Conservation (phyloP, 2,113 vertebrate genomes). For the Clarias magur region DNA sequence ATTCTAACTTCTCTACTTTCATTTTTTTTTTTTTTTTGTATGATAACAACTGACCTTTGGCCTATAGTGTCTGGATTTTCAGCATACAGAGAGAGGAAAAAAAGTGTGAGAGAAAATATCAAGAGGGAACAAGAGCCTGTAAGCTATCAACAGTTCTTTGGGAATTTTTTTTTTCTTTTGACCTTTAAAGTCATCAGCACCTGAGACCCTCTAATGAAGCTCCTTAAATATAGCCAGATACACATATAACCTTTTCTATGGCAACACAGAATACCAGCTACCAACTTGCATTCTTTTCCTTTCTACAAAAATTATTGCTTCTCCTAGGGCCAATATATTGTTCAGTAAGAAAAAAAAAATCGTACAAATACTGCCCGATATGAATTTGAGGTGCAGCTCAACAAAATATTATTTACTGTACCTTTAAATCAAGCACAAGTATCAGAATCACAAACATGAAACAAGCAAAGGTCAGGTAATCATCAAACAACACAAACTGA, state of each 20-base stretch:
- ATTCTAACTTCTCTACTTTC: neutral
- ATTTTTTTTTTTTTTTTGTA: conserved; percentile 32
- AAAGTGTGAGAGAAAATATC: neutral
- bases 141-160: conserved; percentile 13
- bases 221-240: conserved; percentile 37
- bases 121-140: neutral
- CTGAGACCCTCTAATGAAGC: conserved; percentile 49
- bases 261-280: conserved; percentile 25
- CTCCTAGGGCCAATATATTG: neutral
- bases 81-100: conserved; percentile 14
- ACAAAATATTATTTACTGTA: too few species aligned
- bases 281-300: neutral
- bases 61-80: conserved; percentile 43
- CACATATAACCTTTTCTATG: neutral
- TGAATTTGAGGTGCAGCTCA: too few species aligned
- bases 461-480: too few species aligned
- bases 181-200: conserved; percentile 50
- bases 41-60: conserved; percentile 53
- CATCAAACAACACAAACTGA: too few species aligned
- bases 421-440: too few species aligned
- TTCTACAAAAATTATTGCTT: neutral
- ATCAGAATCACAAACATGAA: too few species aligned
- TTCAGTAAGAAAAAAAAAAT: neutral
- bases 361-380: too few species aligned
- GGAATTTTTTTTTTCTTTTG: conserved; percentile 39